Percentiles rank a stretch among this genome's conserved stretches.
phyloP scores from a whole-genome alignment of 2,888 invertebrate species.

The Apomyelois bistriatella region DNA sequence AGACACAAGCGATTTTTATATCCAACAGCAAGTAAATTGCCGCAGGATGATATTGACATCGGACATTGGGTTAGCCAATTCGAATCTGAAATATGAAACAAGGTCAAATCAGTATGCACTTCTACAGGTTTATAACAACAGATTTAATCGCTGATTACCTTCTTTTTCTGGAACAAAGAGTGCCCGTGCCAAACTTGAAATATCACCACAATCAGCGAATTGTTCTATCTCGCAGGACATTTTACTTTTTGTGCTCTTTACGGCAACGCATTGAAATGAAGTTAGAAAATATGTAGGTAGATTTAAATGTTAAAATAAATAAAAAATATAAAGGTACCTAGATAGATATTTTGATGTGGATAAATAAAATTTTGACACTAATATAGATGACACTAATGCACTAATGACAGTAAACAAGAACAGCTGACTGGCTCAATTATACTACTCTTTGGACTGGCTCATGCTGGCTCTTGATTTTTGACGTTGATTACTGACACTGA shows the following conservation, averaged over 20 bases:
- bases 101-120: constrained; percentile 2
- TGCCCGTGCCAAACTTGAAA: constrained; percentile 77
- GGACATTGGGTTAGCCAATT: constrained; percentile 68
- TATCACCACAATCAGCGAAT: constrained; percentile 81
- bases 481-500: too few species aligned
- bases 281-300: too few species aligned
- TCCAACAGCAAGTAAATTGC: constrained; percentile 62
- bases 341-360: too few species aligned
- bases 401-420: too few species aligned
- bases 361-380: too few species aligned
- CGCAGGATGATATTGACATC: constrained; percentile 67
- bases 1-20: constrained; percentile 62
- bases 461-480: too few species aligned
- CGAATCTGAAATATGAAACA: constrained; percentile 46
- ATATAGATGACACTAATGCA: too few species aligned
- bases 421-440: too few species aligned
- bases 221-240: constrained; percentile 81
- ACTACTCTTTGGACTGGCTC: too few species aligned
- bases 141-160: constrained; percentile 36
- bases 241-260: neutral
- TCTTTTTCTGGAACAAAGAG: constrained; percentile 77
- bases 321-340: too few species aligned
- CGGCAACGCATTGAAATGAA: neutral
- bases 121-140: too few species aligned
- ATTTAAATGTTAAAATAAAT: too few species aligned